Conservation (phyloP, 2,113 vertebrate genomes). For the Brachyistius frenatus region DNA sequence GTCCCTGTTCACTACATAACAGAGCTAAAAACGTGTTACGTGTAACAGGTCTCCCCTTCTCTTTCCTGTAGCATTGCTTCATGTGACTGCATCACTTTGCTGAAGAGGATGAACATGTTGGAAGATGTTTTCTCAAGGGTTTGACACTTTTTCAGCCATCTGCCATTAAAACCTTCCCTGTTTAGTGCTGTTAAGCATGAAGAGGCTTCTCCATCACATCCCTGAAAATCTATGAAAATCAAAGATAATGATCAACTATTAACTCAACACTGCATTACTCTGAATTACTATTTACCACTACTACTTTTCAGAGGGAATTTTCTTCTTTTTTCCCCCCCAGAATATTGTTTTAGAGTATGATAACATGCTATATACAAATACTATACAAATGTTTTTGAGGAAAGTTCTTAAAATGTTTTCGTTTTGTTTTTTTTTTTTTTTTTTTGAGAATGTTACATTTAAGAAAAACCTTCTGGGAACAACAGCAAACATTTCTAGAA, state of each 20-base stretch:
- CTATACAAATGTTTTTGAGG: too few relatives aligned
- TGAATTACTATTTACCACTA: too few relatives aligned
- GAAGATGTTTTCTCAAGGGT: slow-evolving; percentile 33
- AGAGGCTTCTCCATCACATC: background rate
- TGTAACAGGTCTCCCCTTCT: slow-evolving; percentile 20
- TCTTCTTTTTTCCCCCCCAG: too few relatives aligned
- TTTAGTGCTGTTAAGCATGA: slow-evolving; percentile 5
- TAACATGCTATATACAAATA: too few relatives aligned
- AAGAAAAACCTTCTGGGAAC: too few relatives aligned
- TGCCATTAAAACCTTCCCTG: slow-evolving; percentile 13
- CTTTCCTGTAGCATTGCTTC: slow-evolving; percentile 4
- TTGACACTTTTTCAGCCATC: slow-evolving; percentile 46
- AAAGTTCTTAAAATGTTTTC: too few relatives aligned
- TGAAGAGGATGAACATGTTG: slow-evolving; percentile 46
- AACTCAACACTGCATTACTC: background rate
- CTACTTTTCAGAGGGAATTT: too few relatives aligned
- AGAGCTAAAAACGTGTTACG: slow-evolving; percentile 30
- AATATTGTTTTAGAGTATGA: too few relatives aligned
- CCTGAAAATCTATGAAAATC: background rate
- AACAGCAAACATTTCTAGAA: too few relatives aligned
- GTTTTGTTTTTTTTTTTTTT: too few relatives aligned
- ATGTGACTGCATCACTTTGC: slow-evolving; percentile 35
- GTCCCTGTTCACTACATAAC: slow-evolving; percentile 22
- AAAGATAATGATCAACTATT: background rate
- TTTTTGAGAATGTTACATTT: too few relatives aligned